Conservation (phyloP, 2,888 invertebrate genomes). For the Nasonia oneida region DNA sequence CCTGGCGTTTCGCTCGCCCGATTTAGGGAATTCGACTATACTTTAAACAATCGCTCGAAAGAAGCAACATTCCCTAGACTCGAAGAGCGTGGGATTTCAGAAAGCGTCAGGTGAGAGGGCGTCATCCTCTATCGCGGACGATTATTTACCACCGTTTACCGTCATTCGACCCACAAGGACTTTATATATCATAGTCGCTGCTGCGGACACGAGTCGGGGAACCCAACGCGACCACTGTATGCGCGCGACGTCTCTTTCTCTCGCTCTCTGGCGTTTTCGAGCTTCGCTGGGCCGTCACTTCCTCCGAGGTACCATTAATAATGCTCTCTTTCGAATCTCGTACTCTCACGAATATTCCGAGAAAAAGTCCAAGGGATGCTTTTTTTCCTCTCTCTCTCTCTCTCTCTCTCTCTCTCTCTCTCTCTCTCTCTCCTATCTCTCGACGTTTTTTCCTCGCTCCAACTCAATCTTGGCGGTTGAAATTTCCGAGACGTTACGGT, state of each 20-base stretch:
- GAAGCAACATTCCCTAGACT: not conserved
- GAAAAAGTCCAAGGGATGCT: constrained; percentile 49
- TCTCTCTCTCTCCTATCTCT: not conserved
- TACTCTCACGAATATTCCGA: constrained; percentile 52
- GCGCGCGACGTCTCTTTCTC: not conserved
- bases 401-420: no score
- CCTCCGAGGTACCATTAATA: constrained; percentile 60
- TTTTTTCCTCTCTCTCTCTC: not conserved
- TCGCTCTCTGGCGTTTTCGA: constrained; percentile 40
- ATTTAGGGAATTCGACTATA: constrained; percentile 24
- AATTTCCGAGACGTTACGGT: not conserved
- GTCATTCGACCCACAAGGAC: constrained; percentile 53
- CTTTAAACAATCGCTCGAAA: not conserved
- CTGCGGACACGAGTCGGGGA: constrained; percentile 18
- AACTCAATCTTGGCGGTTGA: not conserved
- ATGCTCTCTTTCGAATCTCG: constrained; percentile 60
- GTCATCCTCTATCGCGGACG: constrained; percentile 43
- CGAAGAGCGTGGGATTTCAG: constrained; percentile 55
- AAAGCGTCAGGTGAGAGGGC: constrained; percentile 39
- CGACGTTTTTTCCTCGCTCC: not conserved
- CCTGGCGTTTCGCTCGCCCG: not conserved
- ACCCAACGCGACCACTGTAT: constrained; percentile 20
- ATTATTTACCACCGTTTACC: constrained; percentile 62
- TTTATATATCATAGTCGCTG: constrained; percentile 57
- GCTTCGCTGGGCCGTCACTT: constrained; percentile 39